These are phyloP conservation scores for Anguilla marmorata DNA, from an alignment of 2,797 vertebrate species.

Conservation along the genomic window DNA sequence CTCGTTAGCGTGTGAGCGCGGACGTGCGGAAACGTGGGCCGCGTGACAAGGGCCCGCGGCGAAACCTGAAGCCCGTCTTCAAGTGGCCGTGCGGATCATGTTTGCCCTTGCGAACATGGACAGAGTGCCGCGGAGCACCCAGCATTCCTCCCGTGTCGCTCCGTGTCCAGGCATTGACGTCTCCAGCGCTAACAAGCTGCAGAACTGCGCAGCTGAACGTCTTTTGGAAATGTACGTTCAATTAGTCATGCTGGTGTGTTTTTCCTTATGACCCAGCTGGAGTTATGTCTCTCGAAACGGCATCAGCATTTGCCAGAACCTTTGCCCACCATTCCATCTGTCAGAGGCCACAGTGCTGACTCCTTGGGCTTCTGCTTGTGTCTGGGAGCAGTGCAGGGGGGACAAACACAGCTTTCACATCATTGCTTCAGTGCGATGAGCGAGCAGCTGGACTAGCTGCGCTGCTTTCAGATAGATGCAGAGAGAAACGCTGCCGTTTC, in stretches of 20 bases:
- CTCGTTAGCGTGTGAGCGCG: conserved; percentile 23
- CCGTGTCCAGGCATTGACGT: neutral
- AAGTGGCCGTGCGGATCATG: conserved; percentile 6
- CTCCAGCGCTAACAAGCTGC: neutral
- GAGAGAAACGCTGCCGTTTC: neutral
- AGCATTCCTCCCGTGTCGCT: conserved; percentile 5
- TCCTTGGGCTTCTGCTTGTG: neutral
- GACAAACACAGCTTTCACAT: neutral
- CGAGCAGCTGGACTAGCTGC: neutral
- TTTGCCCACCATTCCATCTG: neutral
- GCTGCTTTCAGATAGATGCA: neutral
- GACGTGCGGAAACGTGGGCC: neutral
- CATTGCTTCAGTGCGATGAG: neutral
- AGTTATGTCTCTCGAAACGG: neutral
- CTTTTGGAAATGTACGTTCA: neutral
- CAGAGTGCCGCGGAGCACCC: neutral
- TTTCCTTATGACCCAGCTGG: neutral
- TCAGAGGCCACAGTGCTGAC: neutral
- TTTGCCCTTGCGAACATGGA: neutral
- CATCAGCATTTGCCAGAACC: neutral
- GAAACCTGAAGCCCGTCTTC: neutral
- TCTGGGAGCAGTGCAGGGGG: neutral
- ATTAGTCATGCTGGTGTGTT: neutral
- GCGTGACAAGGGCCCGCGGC: neutral
- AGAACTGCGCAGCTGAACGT: neutral